Evolutionary conservation across 1,140 invertebrate genomes (phyloP).

Genomic region (Trinorchestia longiramus): DNA sequence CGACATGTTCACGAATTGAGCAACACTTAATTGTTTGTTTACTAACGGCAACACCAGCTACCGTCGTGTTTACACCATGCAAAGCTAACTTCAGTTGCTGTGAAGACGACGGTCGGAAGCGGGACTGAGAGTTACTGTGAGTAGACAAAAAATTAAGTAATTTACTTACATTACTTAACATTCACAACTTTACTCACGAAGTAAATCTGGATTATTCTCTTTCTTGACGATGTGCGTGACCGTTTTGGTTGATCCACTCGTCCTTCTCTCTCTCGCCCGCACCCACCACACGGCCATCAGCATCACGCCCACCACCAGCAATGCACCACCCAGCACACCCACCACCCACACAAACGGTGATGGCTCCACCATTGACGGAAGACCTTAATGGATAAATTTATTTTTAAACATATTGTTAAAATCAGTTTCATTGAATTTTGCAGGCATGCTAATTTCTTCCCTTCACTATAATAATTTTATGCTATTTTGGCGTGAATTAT

Average conservation of each 20-base stretch:
- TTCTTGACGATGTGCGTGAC: conserved; percentile 62
- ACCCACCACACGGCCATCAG: conserved; percentile 61
- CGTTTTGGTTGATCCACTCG: conserved; percentile 14
- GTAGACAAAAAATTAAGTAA: no score
- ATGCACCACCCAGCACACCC: conserved; percentile 60
- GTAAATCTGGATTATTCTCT: conserved; percentile 64
- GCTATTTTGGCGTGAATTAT: no score
- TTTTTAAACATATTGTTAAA: not conserved
- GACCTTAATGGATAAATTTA: conserved; percentile 51
- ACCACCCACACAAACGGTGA: conserved; percentile 60
- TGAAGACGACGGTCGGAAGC: no score
- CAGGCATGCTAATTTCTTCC: no score
- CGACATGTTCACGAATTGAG: not conserved
- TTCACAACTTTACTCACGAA: conserved; percentile 63
- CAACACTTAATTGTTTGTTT: not conserved
- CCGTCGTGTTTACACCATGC: no score
- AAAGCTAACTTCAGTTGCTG: no score
- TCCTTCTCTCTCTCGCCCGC: conserved; percentile 55
- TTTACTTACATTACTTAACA: no score
- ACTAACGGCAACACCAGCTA: no score
- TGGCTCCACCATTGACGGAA: conserved; percentile 64
- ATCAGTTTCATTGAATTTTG: no score
- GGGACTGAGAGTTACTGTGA: no score
- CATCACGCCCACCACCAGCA: conserved; percentile 62
- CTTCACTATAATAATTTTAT: no score